A percentile compares a stretch with the other conserved stretches of the same genome.
Conservation (phyloP, 2,888 invertebrate genomes). For the Corbicula japonica region DNA sequence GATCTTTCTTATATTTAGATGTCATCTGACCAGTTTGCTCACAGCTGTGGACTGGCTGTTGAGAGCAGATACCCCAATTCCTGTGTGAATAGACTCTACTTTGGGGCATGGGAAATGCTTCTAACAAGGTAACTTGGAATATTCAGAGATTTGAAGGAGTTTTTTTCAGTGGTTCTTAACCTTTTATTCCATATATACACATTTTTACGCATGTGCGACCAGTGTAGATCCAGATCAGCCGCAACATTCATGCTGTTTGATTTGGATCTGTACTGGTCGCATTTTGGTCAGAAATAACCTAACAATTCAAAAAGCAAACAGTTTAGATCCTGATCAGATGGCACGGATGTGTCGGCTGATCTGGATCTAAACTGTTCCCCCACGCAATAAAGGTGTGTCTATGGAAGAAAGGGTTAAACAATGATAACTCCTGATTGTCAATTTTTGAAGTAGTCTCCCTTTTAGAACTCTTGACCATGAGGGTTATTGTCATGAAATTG, state of each 20-base stretch:
- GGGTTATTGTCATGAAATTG: too few relatives aligned
- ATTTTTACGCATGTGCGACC: too few relatives aligned
- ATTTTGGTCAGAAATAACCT: neutral
- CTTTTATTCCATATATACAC: neutral
- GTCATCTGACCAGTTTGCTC: slow-evolving; percentile 67
- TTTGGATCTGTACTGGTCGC: neutral
- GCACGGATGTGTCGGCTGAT: too few relatives aligned
- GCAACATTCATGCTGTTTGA: neutral
- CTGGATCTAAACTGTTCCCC: too few relatives aligned
- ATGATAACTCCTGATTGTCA: too few relatives aligned
- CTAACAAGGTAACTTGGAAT: slow-evolving; percentile 56
- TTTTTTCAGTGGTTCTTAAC: neutral
- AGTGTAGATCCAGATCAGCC: neutral
- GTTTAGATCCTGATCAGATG: too few relatives aligned
- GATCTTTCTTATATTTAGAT: slow-evolving; percentile 50
- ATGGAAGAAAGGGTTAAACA: too few relatives aligned
- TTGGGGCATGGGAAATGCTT: slow-evolving; percentile 65
- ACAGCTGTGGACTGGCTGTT: slow-evolving; percentile 53
- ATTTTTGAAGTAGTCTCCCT: too few relatives aligned
- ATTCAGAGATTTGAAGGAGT: neutral
- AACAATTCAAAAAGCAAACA: too few relatives aligned
- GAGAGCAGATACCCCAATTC: slow-evolving; percentile 71
- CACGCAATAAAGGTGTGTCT: too few relatives aligned
- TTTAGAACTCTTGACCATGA: too few relatives aligned
- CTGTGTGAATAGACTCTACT: slow-evolving; percentile 68